Base-by-base conservation (phyloP, 2,113 vertebrate species). In the Gymnarchus niloticus region DNA sequence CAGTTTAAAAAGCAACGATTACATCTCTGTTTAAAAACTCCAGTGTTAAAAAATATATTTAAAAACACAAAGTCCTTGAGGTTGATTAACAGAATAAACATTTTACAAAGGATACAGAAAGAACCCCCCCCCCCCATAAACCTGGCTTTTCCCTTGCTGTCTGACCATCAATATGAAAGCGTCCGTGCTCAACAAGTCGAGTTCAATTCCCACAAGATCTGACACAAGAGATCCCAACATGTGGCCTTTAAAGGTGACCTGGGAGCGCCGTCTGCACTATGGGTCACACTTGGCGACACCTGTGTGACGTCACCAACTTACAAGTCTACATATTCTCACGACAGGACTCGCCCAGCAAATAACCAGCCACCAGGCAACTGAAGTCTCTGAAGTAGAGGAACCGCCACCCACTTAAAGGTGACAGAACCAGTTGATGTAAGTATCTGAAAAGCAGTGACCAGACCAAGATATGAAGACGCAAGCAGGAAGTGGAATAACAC, bases 31-130 rank as follows among this genome's bases (percentile, higher is more conserved):
- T 83, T 83, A 41, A 56, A 25, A 83, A 41, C 81, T 86, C 81
- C 86, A 86, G 86, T 86, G 86, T 83, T 86, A 56, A 69, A 80
- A 82, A 56, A 83, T 56, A 86, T 76, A 56, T 51, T 77, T 77
- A 21, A 25, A 76, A 86, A 52, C 59, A 52, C 73, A 78, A 83
- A 61, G 59, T 86, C 81, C 81, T 83, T 49, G 80, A 86, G 80
- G 56, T 81, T 82, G 8, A 19, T n/a, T 41, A 37, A 82, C 48
- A 73, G 44, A 81, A 61, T 21, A 14, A 56, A 23, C 51, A 21
- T 76, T 2, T 57, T 44, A 21, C 54, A 77, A 48, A 56, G 5
- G 37, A 48, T 56, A 76, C 14, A 44, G 52, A 56, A 41, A 77
- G 51, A 19, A 73, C 7, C 44, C 37, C 21, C 14, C n/a, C n/a